Base-by-base conservation (phyloP, 2,113 vertebrate genomes). In the Panthera uncia region DNA sequence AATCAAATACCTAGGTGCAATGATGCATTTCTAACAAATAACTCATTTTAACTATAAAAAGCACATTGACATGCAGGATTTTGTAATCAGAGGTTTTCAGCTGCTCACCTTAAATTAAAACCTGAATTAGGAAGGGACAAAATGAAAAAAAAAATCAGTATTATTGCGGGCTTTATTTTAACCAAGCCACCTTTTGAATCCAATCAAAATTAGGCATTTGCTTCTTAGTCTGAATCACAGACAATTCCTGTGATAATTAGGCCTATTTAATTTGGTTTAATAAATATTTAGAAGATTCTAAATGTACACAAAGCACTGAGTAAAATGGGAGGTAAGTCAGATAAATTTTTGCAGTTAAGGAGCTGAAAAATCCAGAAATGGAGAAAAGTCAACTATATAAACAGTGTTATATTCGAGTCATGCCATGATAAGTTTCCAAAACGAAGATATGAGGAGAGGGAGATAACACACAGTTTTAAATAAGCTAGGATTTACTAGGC, bases 1-100 rank as follows among this genome's bases (percentile, higher is more conserved):
- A 96, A 95, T 92, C 73, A 97, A 97, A 68, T 16, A 93, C 36
- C 36, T 97, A 90, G 82, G 19, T 94, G 2, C 88, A 45, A 1
- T 73, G 25, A 96, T 93, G 38, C 68, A 66, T 98, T 98, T 98
- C 97, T 96, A 95, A 97, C 82, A 41, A 97, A 86, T 89, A 95
- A 52, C 8, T 94, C 21, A 21, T 94, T 97, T 98, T 95, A 81
- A 91, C 83, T 79, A 33, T 88, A 76, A 94, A 97, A 84, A 76
- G 63, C 14, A 18, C 91, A 94, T 68, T 91, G 8, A 1, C 92
- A 50, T 45, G 1, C 78, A 93, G 36, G 6, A 88, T 76, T 80
- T 98, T 63, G 36, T 97, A 96, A 98, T 96, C 88, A 93, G 89
- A 83, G 9, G 19, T 68, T 97, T 88, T 95, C 93, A 82, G 38